Evolutionary conservation across 1,140 invertebrate genomes (phyloP), one percentile per base, ranked within the genome.

Genomic region (Lepidotrigona ventralis): DNA sequence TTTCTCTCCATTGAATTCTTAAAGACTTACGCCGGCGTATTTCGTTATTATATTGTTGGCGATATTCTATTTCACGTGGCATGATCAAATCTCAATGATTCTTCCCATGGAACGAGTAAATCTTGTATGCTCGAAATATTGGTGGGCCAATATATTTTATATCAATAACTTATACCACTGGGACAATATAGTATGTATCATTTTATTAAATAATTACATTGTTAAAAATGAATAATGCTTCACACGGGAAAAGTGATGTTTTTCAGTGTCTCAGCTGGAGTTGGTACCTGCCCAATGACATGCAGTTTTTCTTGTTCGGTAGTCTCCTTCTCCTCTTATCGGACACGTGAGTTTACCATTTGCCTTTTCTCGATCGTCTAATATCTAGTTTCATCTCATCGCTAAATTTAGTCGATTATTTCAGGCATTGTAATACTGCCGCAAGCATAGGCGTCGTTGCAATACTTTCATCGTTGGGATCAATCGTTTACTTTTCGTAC

Each of bases 251-350:
- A 64, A 23, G 4, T 51, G 21, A 77, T 79, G 81, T 29, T 87
- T 33, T 84, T 46, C 86, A 96, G 96, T 98, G 97, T 87, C 94
- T 97, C 93, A 95, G 95, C 11, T 97, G 97, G 96, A 96, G 96
- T 39, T 98, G 97, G 97, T 98, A 97, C 88, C 89, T 98, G 68
- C 96, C 97, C 23, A 96, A 96, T 79, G 97, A 98, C 91, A 97
- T 97, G 95, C 97, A 98, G 92, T 97, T 97, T 89, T 98, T 96
- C 89, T 89, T 96, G 12, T 91, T 97, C 76, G 93, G 92, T 58
- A 91, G 92, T 0, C 85, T 94, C 21, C 72, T 96, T 1, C 86
- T 96, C 21, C 93, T 96, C 23, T 79, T 95, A 11, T 96, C 95
- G 46, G 93, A 93, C 46, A 93, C 93, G 95, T 96, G 92, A 94